Percentiles rank a stretch among this genome's conserved stretches.
Conservation (phyloP, 2,113 vertebrate species). For the Alouatta palliata region DNA sequence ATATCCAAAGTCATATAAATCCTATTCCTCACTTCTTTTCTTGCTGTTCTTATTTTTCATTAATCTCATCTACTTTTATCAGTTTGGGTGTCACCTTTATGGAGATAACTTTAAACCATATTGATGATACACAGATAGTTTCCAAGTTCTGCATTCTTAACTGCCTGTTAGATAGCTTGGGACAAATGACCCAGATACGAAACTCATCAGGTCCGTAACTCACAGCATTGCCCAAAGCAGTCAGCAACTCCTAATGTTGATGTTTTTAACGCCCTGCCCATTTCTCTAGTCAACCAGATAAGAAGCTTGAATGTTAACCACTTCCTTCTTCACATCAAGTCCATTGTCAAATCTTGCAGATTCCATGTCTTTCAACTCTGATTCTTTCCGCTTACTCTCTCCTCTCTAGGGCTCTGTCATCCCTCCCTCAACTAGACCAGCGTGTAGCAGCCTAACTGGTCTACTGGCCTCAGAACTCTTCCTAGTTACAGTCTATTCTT, state of each 20-base stretch:
- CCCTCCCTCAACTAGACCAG: neutral
- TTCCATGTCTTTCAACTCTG: neutral
- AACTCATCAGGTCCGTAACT: neutral
- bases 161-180: neutral
- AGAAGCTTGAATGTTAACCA: neutral
- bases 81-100: neutral
- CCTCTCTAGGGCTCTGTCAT: neutral
- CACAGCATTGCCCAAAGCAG: neutral
- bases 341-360: neutral
- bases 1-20: neutral
- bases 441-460: neutral
- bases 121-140: neutral
- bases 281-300: neutral
- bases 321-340: neutral
- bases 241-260: neutral
- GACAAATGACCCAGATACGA: neutral
- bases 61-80: neutral
- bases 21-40: neutral
- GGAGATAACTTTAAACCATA: neutral
- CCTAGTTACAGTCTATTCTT: neutral
- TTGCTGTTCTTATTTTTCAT: neutral
- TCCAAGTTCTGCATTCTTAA: neutral
- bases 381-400: neutral
- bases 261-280: neutral
- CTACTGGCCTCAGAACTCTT: neutral